A percentile compares a stretch with the other conserved stretches of the same genome.
Evolutionary conservation across 2,797 vertebrate genomes (phyloP).

Genomic region (Alauda arvensis): DNA sequence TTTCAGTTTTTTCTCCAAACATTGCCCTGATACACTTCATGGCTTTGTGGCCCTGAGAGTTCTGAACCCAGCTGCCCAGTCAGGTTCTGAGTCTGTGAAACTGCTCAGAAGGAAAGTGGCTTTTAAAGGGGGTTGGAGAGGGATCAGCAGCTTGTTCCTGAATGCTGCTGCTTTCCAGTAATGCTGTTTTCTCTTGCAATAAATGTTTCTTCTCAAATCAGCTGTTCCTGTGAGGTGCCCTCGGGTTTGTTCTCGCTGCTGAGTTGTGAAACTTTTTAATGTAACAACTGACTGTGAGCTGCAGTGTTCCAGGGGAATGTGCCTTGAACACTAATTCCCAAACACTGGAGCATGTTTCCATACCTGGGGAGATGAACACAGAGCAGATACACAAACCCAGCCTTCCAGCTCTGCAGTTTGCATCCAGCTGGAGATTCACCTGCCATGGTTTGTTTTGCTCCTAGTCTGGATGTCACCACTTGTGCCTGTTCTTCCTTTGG

Average conservation of each 20-base stretch:
- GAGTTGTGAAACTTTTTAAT: background rate
- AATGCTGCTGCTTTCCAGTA: background rate
- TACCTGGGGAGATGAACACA: background rate
- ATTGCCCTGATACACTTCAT: fast-evolving
- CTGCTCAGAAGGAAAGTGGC: background rate
- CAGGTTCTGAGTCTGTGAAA: background rate
- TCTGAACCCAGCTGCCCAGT: background rate
- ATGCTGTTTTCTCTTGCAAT: background rate
- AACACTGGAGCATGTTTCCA: background rate
- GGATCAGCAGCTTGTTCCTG: background rate
- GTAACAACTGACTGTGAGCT: background rate
- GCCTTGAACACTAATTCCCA: background rate
- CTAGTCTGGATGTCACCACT: background rate
- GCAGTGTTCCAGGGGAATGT: background rate
- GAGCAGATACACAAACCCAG: background rate
- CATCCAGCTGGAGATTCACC: background rate
- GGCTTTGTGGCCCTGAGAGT: background rate
- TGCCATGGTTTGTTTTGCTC: background rate
- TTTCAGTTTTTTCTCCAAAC: background rate
- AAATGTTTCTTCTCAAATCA: background rate
- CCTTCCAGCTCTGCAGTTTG: background rate
- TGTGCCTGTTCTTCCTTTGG: background rate
- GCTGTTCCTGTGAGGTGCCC: background rate
- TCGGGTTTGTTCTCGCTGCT: background rate
- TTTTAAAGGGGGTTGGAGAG: background rate